phyloP scores from a whole-genome alignment of 2,888 invertebrate genomes.

The Thumatha senex region DNA sequence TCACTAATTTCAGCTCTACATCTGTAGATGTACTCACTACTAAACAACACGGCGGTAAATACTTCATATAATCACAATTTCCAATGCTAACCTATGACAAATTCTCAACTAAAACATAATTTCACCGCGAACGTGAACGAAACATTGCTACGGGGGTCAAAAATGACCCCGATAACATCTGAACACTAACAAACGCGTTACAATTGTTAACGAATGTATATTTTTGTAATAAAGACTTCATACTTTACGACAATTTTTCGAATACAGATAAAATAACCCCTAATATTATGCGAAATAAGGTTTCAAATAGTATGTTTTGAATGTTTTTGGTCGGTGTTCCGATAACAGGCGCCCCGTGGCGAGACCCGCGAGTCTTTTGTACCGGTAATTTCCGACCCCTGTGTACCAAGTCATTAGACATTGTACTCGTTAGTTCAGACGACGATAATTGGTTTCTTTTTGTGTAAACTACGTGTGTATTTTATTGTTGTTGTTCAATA shows the following conservation, averaged over 20 bases:
- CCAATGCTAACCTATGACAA: constrained; percentile 9
- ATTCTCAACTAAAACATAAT: constrained; percentile 18
- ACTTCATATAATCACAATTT: constrained; percentile 8
- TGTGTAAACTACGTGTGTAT: constrained; percentile 16
- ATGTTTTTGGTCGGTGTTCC: constrained; percentile 1
- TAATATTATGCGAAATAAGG: constrained; percentile 6
- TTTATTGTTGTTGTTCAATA: constrained; percentile 17
- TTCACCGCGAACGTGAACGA: constrained; percentile 17
- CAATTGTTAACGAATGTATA: constrained; percentile 46
- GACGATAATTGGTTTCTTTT: constrained; percentile 44
- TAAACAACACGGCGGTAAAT: neutral
- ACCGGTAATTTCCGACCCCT: constrained; percentile 59
- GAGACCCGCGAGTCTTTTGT: constrained; percentile 58
- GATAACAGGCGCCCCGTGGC: constrained; percentile 64
- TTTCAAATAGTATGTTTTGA: constrained; percentile 10
- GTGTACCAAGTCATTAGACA: constrained; percentile 53
- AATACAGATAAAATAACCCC: neutral
- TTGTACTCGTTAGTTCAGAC: constrained; percentile 44
- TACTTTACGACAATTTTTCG: constrained; percentile 16
- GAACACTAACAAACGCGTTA: constrained; percentile 41
- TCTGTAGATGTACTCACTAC: neutral
- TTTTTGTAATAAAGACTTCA: constrained; percentile 42
- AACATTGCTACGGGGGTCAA: constrained; percentile 16
- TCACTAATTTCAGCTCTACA: neutral
- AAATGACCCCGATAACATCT: constrained; percentile 58